Evolutionary conservation across 2,888 invertebrate genomes (phyloP).

Genomic region (Nezara viridula): DNA sequence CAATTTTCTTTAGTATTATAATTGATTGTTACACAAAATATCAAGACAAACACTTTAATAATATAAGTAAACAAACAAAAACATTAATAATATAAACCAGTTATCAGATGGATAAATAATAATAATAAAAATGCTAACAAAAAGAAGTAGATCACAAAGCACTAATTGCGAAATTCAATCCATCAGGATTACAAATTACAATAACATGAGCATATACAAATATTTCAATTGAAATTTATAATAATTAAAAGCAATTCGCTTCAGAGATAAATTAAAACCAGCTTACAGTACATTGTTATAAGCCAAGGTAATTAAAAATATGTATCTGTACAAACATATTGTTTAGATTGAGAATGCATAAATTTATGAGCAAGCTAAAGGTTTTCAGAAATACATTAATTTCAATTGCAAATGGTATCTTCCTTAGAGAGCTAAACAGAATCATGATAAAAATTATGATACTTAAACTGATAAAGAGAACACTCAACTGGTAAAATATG

Average conservation of each 20-base stretch:
- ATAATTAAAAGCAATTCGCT: neutral
- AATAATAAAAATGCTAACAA: neutral
- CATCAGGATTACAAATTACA: neutral
- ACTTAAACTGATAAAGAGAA: constrained; percentile 23
- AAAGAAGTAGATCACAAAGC: neutral
- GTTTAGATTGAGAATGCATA: neutral
- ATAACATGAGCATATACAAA: neutral
- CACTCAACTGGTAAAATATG: constrained; percentile 48
- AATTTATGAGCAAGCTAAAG: constrained; percentile 14
- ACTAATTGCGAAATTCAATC: neutral
- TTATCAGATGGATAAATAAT: constrained; percentile 1
- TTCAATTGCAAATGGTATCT: neutral
- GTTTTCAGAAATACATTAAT: constrained; percentile 8
- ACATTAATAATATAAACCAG: neutral
- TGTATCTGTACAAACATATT: neutral
- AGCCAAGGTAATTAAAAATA: neutral
- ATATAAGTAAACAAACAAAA: neutral
- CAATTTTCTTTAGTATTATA: neutral
- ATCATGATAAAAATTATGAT: constrained; percentile 23
- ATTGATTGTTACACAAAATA: neutral
- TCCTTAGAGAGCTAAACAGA: constrained; percentile 27
- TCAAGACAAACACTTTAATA: neutral
- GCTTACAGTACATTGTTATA: neutral
- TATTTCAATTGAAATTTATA: neutral
- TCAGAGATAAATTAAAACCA: neutral